These are phyloP conservation scores for Diaperis boleti DNA, from an alignment of 2,888 invertebrate genomes.

Conservation along the genomic window DNA sequence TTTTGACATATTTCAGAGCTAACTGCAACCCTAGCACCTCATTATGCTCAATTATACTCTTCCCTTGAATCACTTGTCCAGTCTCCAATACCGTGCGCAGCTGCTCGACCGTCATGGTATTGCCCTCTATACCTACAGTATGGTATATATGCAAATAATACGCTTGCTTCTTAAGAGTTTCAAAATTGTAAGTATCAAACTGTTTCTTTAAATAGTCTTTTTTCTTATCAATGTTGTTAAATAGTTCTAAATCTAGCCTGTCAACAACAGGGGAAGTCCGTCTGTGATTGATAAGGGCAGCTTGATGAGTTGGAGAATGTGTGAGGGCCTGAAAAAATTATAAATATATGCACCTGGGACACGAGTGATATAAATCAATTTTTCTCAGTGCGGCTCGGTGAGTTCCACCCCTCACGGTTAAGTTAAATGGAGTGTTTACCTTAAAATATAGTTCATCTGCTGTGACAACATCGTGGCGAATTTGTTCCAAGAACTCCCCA, in stretches of 20 bases:
- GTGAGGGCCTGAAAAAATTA: slow-evolving; percentile 73
- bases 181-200: slow-evolving; percentile 83
- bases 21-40: slow-evolving; percentile 95
- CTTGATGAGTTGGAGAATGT: slow-evolving; percentile 85
- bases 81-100: slow-evolving; percentile 94
- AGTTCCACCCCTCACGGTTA: no score
- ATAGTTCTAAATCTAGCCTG: slow-evolving; percentile 84
- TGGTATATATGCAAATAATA: slow-evolving; percentile 98
- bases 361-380: no score
- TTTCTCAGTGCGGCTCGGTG: no score
- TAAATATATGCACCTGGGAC: no score
- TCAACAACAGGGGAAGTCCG: slow-evolving; percentile 91
- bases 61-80: slow-evolving; percentile 85
- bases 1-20: slow-evolving; percentile 92
- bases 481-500: slow-evolving; percentile 92
- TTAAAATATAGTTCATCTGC: slow-evolving; percentile 93
- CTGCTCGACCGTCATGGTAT: slow-evolving; percentile 94
- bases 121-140: slow-evolving; percentile 97
- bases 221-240: slow-evolving; percentile 86
- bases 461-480: slow-evolving; percentile 84
- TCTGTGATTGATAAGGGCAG: slow-evolving; percentile 83
- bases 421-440: slow-evolving; percentile 62
- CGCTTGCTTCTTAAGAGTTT: slow-evolving; percentile 92
- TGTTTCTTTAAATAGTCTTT: slow-evolving; percentile 81
- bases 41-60: slow-evolving; percentile 96